phyloP scores from a whole-genome alignment of 2,113 vertebrate species.

The Tetrax tetrax region DNA sequence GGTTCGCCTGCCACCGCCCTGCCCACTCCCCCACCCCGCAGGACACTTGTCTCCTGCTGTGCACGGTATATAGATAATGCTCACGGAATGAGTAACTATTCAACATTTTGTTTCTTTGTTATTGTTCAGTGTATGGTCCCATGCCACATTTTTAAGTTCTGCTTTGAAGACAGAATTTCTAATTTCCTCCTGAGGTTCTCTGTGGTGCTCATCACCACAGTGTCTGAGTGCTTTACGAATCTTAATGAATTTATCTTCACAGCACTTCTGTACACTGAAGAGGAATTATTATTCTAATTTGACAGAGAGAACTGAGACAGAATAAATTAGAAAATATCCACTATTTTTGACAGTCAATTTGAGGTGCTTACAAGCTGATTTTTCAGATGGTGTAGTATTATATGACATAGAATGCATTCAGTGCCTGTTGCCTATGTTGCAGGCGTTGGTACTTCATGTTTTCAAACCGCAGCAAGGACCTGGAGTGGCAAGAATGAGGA shows the following conservation, averaged over 20 bases:
- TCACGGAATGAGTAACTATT: background rate
- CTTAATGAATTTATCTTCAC: conserved; percentile 31
- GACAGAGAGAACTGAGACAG: background rate
- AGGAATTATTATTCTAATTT: conserved; percentile 33
- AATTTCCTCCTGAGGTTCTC: conserved; percentile 11
- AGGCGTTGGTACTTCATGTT: background rate
- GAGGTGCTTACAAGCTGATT: background rate
- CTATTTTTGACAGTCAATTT: background rate
- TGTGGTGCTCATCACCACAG: background rate
- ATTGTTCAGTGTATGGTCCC: background rate
- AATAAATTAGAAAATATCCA: conserved; percentile 25
- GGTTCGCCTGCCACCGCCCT: fast-evolving
- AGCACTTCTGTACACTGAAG: background rate
- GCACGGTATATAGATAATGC: background rate
- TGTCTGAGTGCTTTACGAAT: background rate
- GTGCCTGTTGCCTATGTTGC: background rate
- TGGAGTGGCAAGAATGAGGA: background rate
- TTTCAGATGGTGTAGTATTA: background rate
- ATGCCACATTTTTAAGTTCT: background rate
- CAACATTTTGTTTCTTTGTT: background rate
- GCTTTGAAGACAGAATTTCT: conserved; percentile 9
- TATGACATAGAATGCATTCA: background rate
- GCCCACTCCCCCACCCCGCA: no score
- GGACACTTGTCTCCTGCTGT: background rate
- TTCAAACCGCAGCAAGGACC: background rate